Conservation (phyloP, 1,140 invertebrate species). For the Callitettix versicolor region DNA sequence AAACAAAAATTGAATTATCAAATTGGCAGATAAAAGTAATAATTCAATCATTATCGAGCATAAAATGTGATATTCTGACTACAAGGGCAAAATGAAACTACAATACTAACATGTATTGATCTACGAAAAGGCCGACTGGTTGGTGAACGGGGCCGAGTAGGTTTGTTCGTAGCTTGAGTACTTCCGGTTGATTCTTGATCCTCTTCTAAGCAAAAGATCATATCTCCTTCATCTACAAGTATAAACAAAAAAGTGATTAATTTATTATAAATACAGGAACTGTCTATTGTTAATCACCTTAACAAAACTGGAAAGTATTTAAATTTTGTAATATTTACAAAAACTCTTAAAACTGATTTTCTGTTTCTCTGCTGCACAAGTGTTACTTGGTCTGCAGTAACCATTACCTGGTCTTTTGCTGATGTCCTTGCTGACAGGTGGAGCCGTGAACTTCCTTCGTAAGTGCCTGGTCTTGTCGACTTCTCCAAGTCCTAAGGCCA, state of each 20-base stretch:
- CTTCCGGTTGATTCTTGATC: constrained; percentile 34
- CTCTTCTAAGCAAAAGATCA: constrained; percentile 63
- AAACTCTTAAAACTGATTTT: too few relatives aligned
- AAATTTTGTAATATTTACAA: too few relatives aligned
- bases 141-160: constrained; percentile 7
- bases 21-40: not conserved
- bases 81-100: too few relatives aligned
- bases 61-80: not conserved
- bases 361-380: too few relatives aligned
- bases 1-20: not conserved
- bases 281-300: constrained; percentile 24
- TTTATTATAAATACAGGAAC: constrained; percentile 24
- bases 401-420: too few relatives aligned
- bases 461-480: constrained; percentile 36
- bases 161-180: constrained; percentile 1
- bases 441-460: constrained; percentile 31
- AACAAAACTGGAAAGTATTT: constrained; percentile 24
- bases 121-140: constrained; percentile 7
- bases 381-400: too few relatives aligned
- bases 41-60: not conserved
- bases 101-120: constrained; percentile 23
- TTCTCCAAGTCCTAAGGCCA: constrained; percentile 59
- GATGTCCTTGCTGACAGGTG: constrained; percentile 30
- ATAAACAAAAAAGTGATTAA: not conserved
- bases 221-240: constrained; percentile 38